Conservation (phyloP, 2,113 vertebrate genomes). For the Acanthochromis polyacanthus region DNA sequence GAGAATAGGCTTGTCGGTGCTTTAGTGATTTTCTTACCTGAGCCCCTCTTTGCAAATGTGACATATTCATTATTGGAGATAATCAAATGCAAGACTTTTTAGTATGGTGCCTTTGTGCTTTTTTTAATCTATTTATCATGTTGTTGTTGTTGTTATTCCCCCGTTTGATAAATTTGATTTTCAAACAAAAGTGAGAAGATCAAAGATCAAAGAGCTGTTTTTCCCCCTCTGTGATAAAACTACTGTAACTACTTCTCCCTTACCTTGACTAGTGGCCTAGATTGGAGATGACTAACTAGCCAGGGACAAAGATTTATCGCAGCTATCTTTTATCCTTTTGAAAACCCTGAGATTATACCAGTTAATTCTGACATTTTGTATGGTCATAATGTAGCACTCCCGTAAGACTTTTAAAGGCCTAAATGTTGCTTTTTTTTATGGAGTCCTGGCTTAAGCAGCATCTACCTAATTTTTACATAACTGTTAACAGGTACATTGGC, state of each 20-base stretch:
- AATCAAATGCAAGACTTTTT: constrained; percentile 85
- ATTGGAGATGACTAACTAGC: constrained; percentile 60
- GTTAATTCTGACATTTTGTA: constrained; percentile 2
- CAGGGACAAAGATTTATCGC: constrained; percentile 55
- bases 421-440: neutral
- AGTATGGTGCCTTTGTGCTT: constrained; percentile 79
- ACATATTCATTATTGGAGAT: constrained; percentile 86
- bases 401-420: neutral
- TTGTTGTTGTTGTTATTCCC: constrained; percentile 83
- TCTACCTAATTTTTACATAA: neutral
- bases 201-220: constrained; percentile 83
- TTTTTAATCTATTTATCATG: constrained; percentile 75
- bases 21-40: constrained; percentile 81
- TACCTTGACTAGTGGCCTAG: constrained; percentile 81
- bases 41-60: constrained; percentile 83
- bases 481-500: neutral
- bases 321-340: constrained; percentile 11
- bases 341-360: constrained; percentile 28
- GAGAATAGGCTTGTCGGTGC: constrained; percentile 77
- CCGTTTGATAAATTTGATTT: constrained; percentile 86
- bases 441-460: neutral
- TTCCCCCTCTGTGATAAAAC: constrained; percentile 70
- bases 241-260: constrained; percentile 69
- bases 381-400: neutral
- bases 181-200: constrained; percentile 87